These are phyloP conservation scores for Emmelina monodactyla DNA, from an alignment of 2,888 invertebrate species.

Conservation along the genomic window DNA sequence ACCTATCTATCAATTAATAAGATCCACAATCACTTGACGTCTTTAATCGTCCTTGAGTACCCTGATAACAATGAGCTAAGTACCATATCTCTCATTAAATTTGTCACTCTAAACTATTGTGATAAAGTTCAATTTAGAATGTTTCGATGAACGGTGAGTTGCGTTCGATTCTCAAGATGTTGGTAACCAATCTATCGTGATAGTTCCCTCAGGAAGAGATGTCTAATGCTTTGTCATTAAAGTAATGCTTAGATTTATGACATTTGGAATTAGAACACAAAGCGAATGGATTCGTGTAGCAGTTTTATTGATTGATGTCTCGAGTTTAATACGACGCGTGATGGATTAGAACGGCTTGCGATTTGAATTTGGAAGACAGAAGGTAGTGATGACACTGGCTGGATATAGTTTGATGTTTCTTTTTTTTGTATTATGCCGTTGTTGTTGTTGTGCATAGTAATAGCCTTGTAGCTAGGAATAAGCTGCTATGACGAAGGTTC, in stretches of 20 bases:
- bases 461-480: too few relatives aligned
- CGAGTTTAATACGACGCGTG: too few relatives aligned
- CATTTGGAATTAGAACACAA: slow-evolving; percentile 39
- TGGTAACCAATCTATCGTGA: slow-evolving; percentile 68
- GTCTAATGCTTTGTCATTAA: slow-evolving; percentile 62
- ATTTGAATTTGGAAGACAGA: too few relatives aligned
- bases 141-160: slow-evolving; percentile 2
- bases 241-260: slow-evolving; percentile 64
- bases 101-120: not conserved
- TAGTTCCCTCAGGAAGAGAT: slow-evolving; percentile 64
- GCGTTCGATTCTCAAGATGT: slow-evolving; percentile 18
- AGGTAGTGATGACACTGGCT: too few relatives aligned
- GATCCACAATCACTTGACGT: slow-evolving; percentile 34
- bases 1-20: slow-evolving; percentile 26
- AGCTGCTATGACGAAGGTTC: too few relatives aligned
- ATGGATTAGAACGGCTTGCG: too few relatives aligned
- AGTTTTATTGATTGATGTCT: slow-evolving; percentile 35
- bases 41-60: slow-evolving; percentile 9
- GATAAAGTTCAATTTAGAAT: slow-evolving; percentile 7
- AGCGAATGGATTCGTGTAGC: slow-evolving; percentile 14
- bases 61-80: not conserved
- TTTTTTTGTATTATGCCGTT: too few relatives aligned
- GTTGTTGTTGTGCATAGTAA: too few relatives aligned
- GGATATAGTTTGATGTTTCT: too few relatives aligned
- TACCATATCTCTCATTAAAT: not conserved